Evolutionary conservation across 2,113 vertebrate species (phyloP), one percentile per base, ranked within the genome.

Genomic region (Aptenodytes forsteri): DNA sequence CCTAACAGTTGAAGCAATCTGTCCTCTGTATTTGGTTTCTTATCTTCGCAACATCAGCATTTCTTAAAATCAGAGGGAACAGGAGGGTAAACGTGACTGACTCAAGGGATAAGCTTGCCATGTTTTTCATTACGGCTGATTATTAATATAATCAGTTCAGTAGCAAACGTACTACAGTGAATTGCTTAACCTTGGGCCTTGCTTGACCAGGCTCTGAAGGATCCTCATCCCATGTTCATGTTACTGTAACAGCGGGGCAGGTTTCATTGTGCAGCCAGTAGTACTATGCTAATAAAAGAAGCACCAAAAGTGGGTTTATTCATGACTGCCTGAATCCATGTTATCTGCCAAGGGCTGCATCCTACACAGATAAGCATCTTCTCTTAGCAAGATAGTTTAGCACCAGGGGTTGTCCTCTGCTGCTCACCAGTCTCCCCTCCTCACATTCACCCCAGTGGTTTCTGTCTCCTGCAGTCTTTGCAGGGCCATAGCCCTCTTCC

Each of bases 61-160:
- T 85, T 88, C 84, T 96, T 88, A 61, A 93, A 94, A 83, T 86
- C 76, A 76, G 84, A 89, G 78, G 36, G 55, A 89, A 78, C 49
- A 55, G 44, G 38, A 93, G 55, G n/a, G 64, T 92, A 80, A 93
- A 89, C 49, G 30, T 3, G 23, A 81, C 58, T 93, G 84, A 89
- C 89, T 93, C 66, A 1, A 89, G 92, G 93, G 87, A 95, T 83
- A 54, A 88, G 40, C 62, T 86, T 77, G 73, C 69, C 49, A 26
- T 79, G 64, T 89, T 94, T 90, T 94, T 91, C 84, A 83, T 85
- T 86, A 80, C 9, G 5, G 66, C 21, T 91, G 81, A 54, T 95
- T 81, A 85, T 79, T 91, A 94, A 89, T 89, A 76, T 55, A 89
- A 86, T 62, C 55, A 88, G 49, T 80, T 93, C 56, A 83, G 61